Evolutionary conservation across 2,888 invertebrate genomes (phyloP), one percentile per base, ranked within the genome.

Genomic region (Pseudeuparius sepicola): DNA sequence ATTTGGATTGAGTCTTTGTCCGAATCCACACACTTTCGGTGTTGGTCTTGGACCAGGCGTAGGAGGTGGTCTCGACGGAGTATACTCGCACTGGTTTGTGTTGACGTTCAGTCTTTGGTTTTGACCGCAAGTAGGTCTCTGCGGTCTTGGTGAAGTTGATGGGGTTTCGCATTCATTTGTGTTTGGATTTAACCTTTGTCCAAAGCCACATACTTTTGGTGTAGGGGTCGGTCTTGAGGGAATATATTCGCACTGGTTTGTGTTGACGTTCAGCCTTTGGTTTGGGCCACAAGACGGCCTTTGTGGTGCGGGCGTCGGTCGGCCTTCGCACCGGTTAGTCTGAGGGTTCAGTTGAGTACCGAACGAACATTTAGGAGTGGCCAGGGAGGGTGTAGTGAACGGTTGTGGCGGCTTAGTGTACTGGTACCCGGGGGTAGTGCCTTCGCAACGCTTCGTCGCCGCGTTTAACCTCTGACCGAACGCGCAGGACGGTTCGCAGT

Each of bases 241-340:
- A 20, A 20, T 20, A 7, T 6, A 7, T 13, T 28, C 28, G n/a
- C 28, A 28, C 4, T 13, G 14, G n/a, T n/a, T n/a, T 5, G 11
- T 13, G 4, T 5, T 11, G 5, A 4, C n/a, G 5, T 10, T 11
- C 11, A 27, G n/a, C 20, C 59, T 61, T 6, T 48, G 41, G 0
- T 65, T 66, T 6, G 66, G 65, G 2, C 65, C 52, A 54, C 52
- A 64, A 0, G 60, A 41, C 49, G 42, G 5, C 3, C 67, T 66
- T 47, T 66, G 49, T 62, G 58, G 39, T 65, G 26, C 26, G 7
- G 41, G 4, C 20, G 38, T 17, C 26, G 30, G 17, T 23, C 40
- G 43, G 32, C 33, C 31, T 30, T 36, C 61, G 63, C 4, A 42
- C 17, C 33, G 23, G 12, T 32, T 32, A 9, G 42, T 42, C 16